phyloP scores from a whole-genome alignment of 1,140 invertebrate species.

The Geopemphigus sp. region DNA sequence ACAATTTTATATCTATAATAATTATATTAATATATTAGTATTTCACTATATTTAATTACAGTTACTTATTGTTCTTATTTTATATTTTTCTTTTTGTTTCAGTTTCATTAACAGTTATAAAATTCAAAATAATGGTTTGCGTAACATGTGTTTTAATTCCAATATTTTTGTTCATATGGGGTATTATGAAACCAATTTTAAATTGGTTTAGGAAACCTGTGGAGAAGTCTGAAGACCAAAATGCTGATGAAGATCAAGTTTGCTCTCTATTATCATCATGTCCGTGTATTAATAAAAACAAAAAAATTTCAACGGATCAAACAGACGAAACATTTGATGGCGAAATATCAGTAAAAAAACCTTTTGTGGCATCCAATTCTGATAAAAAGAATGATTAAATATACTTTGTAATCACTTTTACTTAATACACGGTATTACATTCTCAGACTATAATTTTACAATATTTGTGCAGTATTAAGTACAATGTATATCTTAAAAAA shows the following conservation, averaged over 20 bases:
- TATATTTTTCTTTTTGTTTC: neutral
- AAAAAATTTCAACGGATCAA: neutral
- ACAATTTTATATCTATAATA: no score
- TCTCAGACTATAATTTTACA: no score
- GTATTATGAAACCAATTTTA: conserved; percentile 7
- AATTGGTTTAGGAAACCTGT: conserved; percentile 10
- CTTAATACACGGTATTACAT: no score
- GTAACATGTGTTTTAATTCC: conserved; percentile 7
- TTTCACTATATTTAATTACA: no score
- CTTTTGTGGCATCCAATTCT: neutral
- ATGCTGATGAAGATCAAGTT: neutral
- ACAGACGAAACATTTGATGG: neutral
- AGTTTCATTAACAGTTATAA: neutral
- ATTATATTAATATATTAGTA: no score
- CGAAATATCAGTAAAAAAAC: neutral
- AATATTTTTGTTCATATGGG: conserved; percentile 7
- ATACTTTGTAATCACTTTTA: no score
- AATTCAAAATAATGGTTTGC: conserved; percentile 10
- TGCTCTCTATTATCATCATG: conserved; percentile 22
- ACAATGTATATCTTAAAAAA: no score
- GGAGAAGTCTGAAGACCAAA: conserved; percentile 7
- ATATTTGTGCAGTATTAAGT: no score
- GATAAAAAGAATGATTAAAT: conserved; percentile 26
- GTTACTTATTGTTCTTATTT: no score
- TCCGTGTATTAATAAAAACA: conserved; percentile 13